Conservation (phyloP, 1,140 invertebrate genomes). For the Camponotus pennsylvanicus region DNA sequence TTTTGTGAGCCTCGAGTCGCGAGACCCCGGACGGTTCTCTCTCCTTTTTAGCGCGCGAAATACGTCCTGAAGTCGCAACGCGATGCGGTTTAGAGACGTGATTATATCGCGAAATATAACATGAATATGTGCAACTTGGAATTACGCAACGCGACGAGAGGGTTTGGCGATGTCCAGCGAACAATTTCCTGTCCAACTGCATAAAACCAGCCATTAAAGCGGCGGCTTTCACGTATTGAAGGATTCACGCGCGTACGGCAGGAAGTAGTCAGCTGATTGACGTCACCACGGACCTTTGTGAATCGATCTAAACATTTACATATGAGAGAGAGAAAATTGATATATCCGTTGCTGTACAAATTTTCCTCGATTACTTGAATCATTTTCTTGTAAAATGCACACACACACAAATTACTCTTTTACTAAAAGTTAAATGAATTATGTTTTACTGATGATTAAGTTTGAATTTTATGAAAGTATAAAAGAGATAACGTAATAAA, state of each 20-base stretch:
- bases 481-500: background rate
- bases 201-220: background rate
- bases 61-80: background rate
- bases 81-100: conserved; percentile 30
- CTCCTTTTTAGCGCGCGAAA: conserved; percentile 33
- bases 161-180: background rate
- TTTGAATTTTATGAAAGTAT: background rate
- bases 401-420: background rate
- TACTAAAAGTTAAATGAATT: background rate
- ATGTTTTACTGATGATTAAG: background rate
- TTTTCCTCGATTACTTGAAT: background rate
- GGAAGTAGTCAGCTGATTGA: conserved; percentile 10
- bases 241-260: conserved; percentile 20
- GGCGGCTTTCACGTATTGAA: conserved; percentile 38
- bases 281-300: conserved; percentile 27
- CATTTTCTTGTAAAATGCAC: background rate
- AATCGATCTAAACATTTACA: conserved; percentile 43
- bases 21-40: conserved; percentile 8
- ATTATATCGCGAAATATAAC: no score
- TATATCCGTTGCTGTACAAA: conserved; percentile 18
- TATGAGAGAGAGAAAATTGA: conserved; percentile 31
- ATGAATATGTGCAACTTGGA: conserved; percentile 67
- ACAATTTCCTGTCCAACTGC: conserved; percentile 73
- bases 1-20: conserved; percentile 23
- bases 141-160: conserved; percentile 51